A percentile compares a stretch with the other conserved stretches of the same genome.
These are phyloP conservation scores for Epicauta chinensis DNA, from an alignment of 1,140 invertebrate species.

Conservation along the genomic window DNA sequence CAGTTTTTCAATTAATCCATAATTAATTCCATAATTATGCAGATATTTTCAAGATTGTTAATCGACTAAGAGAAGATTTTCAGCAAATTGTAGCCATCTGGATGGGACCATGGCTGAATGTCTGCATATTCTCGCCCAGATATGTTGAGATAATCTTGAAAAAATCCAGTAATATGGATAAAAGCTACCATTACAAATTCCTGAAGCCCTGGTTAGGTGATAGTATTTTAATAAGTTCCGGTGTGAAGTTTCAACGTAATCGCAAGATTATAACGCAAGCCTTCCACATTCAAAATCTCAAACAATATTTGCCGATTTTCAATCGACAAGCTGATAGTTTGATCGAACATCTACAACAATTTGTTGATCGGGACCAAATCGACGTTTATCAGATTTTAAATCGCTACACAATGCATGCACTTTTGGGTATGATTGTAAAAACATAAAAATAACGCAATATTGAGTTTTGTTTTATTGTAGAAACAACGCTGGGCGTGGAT, in stretches of 20 bases:
- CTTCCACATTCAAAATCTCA: slow-evolving; percentile 85
- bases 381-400: slow-evolving; percentile 80
- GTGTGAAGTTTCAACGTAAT: slow-evolving; percentile 29
- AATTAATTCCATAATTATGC: no score
- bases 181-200: slow-evolving; percentile 68
- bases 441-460: background rate
- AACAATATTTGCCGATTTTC: slow-evolving; percentile 79
- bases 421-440: slow-evolving; percentile 54
- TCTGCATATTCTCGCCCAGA: slow-evolving; percentile 56
- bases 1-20: no score
- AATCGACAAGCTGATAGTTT: slow-evolving; percentile 72
- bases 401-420: slow-evolving; percentile 76
- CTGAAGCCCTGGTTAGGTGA: slow-evolving; percentile 84
- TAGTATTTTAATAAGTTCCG: slow-evolving; percentile 71
- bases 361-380: slow-evolving; percentile 57
- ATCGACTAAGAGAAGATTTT: no score
- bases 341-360: slow-evolving; percentile 55
- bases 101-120: slow-evolving; percentile 55
- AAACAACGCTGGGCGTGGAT: background rate
- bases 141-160: slow-evolving; percentile 65
- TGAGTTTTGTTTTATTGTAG: background rate
- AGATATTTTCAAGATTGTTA: no score
- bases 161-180: slow-evolving; percentile 65
- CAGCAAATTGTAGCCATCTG: slow-evolving; percentile 37
- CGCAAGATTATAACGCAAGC: slow-evolving; percentile 82